Percentiles rank a stretch among this genome's conserved stretches.
These are phyloP conservation scores for Podotricha telesiphe DNA, from an alignment of 2,888 invertebrate species.

Conservation along the genomic window DNA sequence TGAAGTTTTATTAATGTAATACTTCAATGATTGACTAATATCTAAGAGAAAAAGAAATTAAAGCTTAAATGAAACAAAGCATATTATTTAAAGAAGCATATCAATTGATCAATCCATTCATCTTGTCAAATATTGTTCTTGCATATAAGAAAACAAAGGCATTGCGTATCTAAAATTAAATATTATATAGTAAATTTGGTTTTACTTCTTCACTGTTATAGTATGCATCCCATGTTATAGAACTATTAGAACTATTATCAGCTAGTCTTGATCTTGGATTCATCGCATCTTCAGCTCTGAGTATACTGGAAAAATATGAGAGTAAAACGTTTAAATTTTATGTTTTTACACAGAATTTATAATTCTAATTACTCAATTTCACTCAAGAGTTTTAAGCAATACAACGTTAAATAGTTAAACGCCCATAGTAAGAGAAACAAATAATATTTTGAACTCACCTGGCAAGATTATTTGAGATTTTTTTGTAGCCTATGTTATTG, in stretches of 20 bases:
- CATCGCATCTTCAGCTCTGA: conserved; percentile 59
- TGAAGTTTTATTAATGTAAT: too few relatives aligned
- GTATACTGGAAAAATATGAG: conserved; percentile 54
- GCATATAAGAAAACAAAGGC: too few relatives aligned
- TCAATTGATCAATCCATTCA: too few relatives aligned
- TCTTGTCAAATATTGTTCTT: too few relatives aligned
- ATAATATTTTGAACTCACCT: conserved; percentile 54
- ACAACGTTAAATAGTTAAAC: not conserved
- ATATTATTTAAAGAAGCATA: too few relatives aligned
- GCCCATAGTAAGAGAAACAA: not conserved
- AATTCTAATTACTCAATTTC: too few relatives aligned
- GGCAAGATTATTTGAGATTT: conserved; percentile 68
- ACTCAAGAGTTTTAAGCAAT: too few relatives aligned
- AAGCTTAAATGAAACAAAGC: too few relatives aligned
- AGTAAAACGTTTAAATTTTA: not conserved
- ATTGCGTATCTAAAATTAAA: too few relatives aligned
- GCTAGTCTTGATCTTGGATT: conserved; percentile 56
- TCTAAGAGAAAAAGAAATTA: too few relatives aligned
- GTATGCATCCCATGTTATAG: conserved; percentile 69
- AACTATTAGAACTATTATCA: conserved; percentile 56
- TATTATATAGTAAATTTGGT: not conserved
- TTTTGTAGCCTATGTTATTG: conserved; percentile 58
- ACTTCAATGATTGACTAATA: too few relatives aligned
- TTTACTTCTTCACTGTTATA: conserved; percentile 50
- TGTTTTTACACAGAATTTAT: too few relatives aligned